Evolutionary conservation across 2,888 invertebrate genomes (phyloP).

Genomic region (Ditula angustiorana): DNA sequence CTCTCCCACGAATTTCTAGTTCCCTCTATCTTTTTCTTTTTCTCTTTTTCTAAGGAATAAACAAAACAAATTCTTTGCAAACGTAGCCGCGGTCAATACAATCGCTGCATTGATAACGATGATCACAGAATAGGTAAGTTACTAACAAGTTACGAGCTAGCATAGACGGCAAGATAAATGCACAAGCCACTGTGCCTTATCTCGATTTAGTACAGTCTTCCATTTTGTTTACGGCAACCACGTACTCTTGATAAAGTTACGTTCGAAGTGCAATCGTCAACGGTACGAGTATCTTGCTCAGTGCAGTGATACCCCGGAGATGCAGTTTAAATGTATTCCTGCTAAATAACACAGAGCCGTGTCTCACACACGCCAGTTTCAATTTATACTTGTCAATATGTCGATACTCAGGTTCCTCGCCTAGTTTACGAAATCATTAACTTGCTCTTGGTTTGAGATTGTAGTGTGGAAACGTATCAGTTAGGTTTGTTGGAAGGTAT

Average conservation of each 20-base stretch:
- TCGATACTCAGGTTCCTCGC: neutral
- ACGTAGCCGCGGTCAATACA: too few species aligned
- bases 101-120: too few species aligned
- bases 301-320: neutral
- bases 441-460: neutral
- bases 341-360: constrained; percentile 7
- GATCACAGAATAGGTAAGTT: too few species aligned
- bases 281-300: neutral
- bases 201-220: too few species aligned
- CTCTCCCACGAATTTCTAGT: too few species aligned
- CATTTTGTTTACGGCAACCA: neutral
- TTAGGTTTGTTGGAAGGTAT: neutral
- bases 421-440: neutral
- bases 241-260: constrained; percentile 15
- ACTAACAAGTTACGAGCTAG: too few species aligned
- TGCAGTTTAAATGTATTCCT: constrained; percentile 14
- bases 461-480: neutral
- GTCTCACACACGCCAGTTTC: constrained; percentile 21
- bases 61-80: too few species aligned
- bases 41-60: too few species aligned
- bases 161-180: too few species aligned
- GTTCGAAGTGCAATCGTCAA: constrained; percentile 9
- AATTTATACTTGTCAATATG: constrained; percentile 25
- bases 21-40: too few species aligned
- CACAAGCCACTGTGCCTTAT: too few species aligned